Conservation (phyloP, 1,140 invertebrate species). For the Lepidurus packardi region DNA sequence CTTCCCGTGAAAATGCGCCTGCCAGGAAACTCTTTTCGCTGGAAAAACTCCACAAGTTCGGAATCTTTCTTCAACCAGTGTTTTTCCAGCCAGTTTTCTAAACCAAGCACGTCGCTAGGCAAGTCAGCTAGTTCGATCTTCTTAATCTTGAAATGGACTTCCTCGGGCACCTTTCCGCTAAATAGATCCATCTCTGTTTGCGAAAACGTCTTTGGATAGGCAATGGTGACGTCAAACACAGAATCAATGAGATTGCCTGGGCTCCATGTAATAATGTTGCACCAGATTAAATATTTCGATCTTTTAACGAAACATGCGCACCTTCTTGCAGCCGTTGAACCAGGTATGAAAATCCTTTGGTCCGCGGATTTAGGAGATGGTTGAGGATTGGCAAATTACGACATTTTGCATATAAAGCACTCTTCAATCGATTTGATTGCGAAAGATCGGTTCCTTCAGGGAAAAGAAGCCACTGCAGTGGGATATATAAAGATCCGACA, state of each 20-base stretch:
- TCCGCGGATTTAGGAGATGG: not conserved
- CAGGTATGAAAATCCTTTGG: not conserved
- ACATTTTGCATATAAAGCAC: not conserved
- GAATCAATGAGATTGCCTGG: slow-evolving; percentile 7
- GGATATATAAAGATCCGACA: not conserved
- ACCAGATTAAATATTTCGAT: not conserved
- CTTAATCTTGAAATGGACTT: not conserved
- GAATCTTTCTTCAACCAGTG: not conserved
- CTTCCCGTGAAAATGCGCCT: not conserved
- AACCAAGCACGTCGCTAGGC: not conserved
- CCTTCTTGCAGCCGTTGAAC: not conserved
- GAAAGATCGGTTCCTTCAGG: not conserved
- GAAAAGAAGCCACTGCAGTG: slow-evolving; percentile 3
- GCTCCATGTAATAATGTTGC: not conserved
- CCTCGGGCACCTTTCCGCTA: not conserved
- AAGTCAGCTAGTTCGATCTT: not conserved
- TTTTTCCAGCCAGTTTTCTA: not conserved
- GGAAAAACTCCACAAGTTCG: not conserved
- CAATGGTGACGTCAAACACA: not conserved
- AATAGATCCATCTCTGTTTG: slow-evolving; percentile 4
- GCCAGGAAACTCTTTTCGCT: not conserved
- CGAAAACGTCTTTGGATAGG: not conserved
- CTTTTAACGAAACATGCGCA: slow-evolving; percentile 1
- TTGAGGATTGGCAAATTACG: not conserved
- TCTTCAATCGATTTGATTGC: not conserved